These are phyloP conservation scores for Cyanistes caeruleus DNA, from an alignment of 2,113 vertebrate species.

Conservation along the genomic window DNA sequence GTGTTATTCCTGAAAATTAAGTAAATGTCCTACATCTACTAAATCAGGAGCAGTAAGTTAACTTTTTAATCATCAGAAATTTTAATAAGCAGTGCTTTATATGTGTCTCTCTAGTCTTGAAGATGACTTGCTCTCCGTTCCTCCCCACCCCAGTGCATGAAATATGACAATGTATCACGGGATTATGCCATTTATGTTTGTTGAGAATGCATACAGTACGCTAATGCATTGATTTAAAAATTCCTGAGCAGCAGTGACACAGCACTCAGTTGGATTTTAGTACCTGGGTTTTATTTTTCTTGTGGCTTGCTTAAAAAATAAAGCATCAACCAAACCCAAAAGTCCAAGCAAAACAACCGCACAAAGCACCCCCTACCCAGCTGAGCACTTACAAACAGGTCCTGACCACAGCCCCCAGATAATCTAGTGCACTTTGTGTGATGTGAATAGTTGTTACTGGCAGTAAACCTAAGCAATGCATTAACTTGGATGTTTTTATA, in stretches of 20 bases:
- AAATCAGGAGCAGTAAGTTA: not conserved
- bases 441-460: not conserved
- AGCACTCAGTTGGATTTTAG: not conserved
- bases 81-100: not conserved
- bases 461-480: not conserved
- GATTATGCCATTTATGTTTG: not conserved
- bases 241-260: not conserved
- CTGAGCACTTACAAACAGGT: not conserved
- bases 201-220: not conserved
- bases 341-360: not conserved
- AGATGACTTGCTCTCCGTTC: not conserved
- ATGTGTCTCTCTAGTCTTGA: not conserved
- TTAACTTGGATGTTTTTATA: not conserved
- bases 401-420: not conserved
- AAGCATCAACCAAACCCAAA: not conserved
- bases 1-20: not conserved
- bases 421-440: not conserved
- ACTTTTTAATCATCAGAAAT: not conserved
- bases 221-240: not conserved
- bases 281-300: not conserved
- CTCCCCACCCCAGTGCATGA: not conserved
- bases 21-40: not conserved
- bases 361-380: rapidly evolving
- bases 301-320: not conserved
- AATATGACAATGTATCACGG: not conserved